Evolutionary conservation across 2,797 vertebrate genomes (phyloP).

Genomic region (Aselliscus stoliczkanus): DNA sequence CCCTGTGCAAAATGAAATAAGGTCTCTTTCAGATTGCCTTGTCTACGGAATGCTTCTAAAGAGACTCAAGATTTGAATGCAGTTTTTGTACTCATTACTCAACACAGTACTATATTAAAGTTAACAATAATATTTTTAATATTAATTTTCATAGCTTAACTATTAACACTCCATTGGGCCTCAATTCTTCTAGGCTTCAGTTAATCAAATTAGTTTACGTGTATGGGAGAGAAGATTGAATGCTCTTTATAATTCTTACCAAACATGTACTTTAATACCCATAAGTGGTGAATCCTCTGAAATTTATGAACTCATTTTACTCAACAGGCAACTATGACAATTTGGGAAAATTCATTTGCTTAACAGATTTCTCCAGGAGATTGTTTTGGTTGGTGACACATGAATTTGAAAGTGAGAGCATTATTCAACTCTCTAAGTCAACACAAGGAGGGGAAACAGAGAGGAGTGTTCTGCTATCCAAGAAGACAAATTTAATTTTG

Average conservation of each 20-base stretch:
- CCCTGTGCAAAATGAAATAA: background rate
- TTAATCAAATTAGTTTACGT: background rate
- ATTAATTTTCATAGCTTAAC: background rate
- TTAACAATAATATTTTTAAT: background rate
- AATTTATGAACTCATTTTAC: slow-evolving; percentile 15
- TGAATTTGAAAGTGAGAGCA: slow-evolving; percentile 7
- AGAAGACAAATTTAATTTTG: slow-evolving; percentile 50
- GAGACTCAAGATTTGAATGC: background rate
- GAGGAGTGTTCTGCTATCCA: slow-evolving; percentile 27
- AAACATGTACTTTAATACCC: background rate
- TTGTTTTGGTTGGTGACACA: background rate
- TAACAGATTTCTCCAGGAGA: slow-evolving; percentile 16
- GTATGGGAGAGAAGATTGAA: background rate
- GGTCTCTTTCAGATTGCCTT: background rate
- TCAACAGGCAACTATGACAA: background rate
- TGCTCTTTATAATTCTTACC: slow-evolving; percentile 3
- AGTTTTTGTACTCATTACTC: background rate
- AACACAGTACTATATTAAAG: background rate
- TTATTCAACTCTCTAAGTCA: background rate
- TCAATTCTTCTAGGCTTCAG: slow-evolving; percentile 15
- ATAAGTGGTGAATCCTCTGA: slow-evolving; percentile 23
- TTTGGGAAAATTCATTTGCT: slow-evolving; percentile 34
- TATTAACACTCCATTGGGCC: background rate
- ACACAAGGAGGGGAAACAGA: background rate
- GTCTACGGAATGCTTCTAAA: background rate